Percentiles rank a stretch among this genome's conserved stretches.
These are phyloP conservation scores for Etia nguti DNA, from an alignment of 2,113 vertebrate species.

Conservation along the genomic window DNA sequence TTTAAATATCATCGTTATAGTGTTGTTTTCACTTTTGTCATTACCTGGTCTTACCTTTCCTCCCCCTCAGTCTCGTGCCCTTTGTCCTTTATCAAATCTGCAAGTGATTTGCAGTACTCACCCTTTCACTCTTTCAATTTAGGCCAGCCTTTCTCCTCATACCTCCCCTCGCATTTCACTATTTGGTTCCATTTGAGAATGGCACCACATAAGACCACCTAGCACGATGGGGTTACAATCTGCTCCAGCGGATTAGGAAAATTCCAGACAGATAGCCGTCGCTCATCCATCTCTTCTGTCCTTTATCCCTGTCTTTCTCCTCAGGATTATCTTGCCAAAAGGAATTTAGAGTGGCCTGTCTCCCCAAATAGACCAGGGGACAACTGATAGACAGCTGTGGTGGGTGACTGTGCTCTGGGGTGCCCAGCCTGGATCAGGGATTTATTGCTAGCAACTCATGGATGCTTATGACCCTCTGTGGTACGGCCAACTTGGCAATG, in stretches of 20 bases:
- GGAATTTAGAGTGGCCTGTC: constrained; percentile 62
- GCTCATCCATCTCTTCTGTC: constrained; percentile 10
- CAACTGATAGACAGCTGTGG: constrained; percentile 61
- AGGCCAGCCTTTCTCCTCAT: background rate
- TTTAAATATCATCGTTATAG: background rate
- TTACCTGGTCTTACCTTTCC: background rate
- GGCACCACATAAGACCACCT: background rate
- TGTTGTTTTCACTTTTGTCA: background rate
- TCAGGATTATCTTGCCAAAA: constrained; percentile 58
- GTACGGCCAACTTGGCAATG: constrained; percentile 26
- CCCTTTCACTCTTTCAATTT: background rate
- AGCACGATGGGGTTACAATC: background rate
- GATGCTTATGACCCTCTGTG: constrained; percentile 23
- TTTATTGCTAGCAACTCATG: constrained; percentile 24
- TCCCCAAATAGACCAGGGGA: constrained; percentile 64
- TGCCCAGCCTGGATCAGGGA: constrained; percentile 28
- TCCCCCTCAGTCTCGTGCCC: background rate
- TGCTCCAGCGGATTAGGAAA: constrained; percentile 39
- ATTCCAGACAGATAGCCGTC: constrained; percentile 54
- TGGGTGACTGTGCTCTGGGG: constrained; percentile 26
- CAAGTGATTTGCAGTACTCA: background rate
- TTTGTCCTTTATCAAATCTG: background rate
- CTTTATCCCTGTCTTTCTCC: constrained; percentile 53
- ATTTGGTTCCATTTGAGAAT: background rate
- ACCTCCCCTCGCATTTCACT: background rate